Conservation (phyloP, 2,797 vertebrate genomes). For the Poeciliopsis infans region DNA sequence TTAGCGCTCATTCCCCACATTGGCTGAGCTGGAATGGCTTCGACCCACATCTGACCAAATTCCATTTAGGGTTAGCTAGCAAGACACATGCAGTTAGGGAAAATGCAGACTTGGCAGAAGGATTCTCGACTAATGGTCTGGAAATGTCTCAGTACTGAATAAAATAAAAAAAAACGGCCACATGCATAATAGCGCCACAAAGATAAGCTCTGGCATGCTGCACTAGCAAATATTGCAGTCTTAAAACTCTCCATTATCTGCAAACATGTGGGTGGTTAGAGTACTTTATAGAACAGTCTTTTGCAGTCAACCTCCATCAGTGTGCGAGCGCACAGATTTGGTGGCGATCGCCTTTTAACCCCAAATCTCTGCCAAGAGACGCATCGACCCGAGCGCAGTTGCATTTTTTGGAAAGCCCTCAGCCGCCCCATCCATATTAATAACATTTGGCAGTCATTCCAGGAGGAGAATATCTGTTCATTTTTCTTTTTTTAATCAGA, state of each 20-base stretch:
- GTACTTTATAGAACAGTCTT: conserved; percentile 41
- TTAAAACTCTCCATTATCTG: conserved; percentile 61
- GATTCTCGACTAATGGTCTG: conserved; percentile 58
- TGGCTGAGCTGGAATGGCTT: conserved; percentile 38
- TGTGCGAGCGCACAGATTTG: conserved; percentile 25
- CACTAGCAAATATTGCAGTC: conserved; percentile 43
- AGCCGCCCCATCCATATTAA: conserved; percentile 64
- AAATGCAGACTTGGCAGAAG: conserved; percentile 62
- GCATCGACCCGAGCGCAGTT: conserved; percentile 40
- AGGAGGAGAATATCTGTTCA: conserved; percentile 50
- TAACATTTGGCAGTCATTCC: conserved; percentile 65
- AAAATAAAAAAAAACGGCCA: conserved; percentile 51
- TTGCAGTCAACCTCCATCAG: conserved; percentile 23
- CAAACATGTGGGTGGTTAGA: conserved; percentile 56
- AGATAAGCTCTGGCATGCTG: conserved; percentile 57
- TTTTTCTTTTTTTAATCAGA: conserved; percentile 67
- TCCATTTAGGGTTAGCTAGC: conserved; percentile 56
- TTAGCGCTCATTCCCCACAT: conserved; percentile 46
- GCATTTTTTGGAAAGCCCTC: conserved; percentile 61
- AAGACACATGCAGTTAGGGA: conserved; percentile 26
- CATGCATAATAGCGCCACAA: conserved; percentile 42
- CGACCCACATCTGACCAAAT: conserved; percentile 59
- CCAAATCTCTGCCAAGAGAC: conserved; percentile 52
- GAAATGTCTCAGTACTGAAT: conserved; percentile 50
- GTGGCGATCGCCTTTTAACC: conserved; percentile 40